A percentile compares a stretch with the other conserved stretches of the same genome.
Conservation (phyloP, 1,140 invertebrate species). For the Tetraneura akinire region DNA sequence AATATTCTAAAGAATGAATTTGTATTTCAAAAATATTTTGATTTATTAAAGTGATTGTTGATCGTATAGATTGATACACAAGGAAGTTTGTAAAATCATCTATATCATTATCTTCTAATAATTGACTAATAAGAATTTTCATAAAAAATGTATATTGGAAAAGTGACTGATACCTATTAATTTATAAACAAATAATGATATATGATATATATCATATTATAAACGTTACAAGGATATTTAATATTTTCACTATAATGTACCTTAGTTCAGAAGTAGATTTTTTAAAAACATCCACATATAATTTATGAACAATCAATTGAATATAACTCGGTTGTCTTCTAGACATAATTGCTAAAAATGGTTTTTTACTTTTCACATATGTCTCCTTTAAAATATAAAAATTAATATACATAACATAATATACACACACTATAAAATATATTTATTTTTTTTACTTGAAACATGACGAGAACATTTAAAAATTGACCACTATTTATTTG, state of each 20-base stretch:
- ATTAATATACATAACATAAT: background rate
- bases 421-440: background rate
- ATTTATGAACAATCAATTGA: constrained; percentile 51
- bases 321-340: constrained; percentile 48
- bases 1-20: constrained; percentile 21
- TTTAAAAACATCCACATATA: constrained; percentile 41
- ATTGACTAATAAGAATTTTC: constrained; percentile 28
- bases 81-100: constrained; percentile 17
- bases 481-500: constrained; percentile 32
- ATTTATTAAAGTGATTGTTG: constrained; percentile 24
- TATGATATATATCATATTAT: background rate
- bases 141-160: constrained; percentile 43
- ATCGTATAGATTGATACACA: constrained; percentile 25
- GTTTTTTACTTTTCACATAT: constrained; percentile 16
- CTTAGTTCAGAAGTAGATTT: constrained; percentile 46
- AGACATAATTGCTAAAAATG: constrained; percentile 38
- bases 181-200: constrained; percentile 2
- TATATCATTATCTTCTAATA: background rate
- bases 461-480: background rate
- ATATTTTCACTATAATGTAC: constrained; percentile 28
- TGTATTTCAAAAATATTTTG: constrained; percentile 10
- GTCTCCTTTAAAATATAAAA: constrained; percentile 3
- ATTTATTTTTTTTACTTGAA: constrained; percentile 34
- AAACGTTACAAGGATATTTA: constrained; percentile 13
- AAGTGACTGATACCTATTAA: constrained; percentile 21